These are phyloP conservation scores for Agrochola lota DNA, from an alignment of 2,888 invertebrate genomes.

Conservation along the genomic window DNA sequence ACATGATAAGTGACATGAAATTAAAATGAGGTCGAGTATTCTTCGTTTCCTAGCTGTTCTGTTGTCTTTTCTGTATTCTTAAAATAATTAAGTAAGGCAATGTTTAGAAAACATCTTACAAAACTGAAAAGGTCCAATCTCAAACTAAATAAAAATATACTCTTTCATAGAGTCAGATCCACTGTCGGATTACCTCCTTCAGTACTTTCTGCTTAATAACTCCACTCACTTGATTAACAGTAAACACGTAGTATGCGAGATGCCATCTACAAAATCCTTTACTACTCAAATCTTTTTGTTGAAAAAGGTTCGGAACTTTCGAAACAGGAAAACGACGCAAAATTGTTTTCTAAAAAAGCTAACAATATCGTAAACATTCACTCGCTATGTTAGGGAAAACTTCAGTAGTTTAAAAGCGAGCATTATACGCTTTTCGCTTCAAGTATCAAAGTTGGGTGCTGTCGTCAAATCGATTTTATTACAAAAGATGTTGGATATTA, in stretches of 20 bases:
- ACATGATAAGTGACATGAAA: neutral
- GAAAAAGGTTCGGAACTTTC: slow-evolving; percentile 58
- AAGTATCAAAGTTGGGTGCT: slow-evolving; percentile 70
- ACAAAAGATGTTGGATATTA: slow-evolving; percentile 25
- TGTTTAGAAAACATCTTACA: neutral
- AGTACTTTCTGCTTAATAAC: slow-evolving; percentile 73
- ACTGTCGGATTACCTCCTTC: slow-evolving; percentile 77
- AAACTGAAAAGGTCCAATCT: neutral
- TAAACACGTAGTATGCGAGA: slow-evolving; percentile 54
- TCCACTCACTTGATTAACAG: slow-evolving; percentile 76
- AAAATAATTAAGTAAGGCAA: neutral
- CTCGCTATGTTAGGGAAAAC: slow-evolving; percentile 74
- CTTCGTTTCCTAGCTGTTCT: neutral
- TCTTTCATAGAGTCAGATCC: slow-evolving; percentile 32
- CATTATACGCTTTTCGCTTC: slow-evolving; percentile 74
- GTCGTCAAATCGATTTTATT: slow-evolving; percentile 55
- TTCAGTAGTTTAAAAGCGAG: slow-evolving; percentile 77
- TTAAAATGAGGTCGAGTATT: neutral
- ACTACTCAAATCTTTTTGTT: slow-evolving; percentile 59
- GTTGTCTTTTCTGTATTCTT: neutral
- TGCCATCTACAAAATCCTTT: slow-evolving; percentile 66
- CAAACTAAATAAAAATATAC: slow-evolving; percentile 11
- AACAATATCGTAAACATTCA: slow-evolving; percentile 75
- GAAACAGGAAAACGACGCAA: slow-evolving; percentile 62
- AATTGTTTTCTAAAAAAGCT: slow-evolving; percentile 73